Conservation (phyloP, 2,797 vertebrate genomes). For the Hozukius guyotensis region DNA sequence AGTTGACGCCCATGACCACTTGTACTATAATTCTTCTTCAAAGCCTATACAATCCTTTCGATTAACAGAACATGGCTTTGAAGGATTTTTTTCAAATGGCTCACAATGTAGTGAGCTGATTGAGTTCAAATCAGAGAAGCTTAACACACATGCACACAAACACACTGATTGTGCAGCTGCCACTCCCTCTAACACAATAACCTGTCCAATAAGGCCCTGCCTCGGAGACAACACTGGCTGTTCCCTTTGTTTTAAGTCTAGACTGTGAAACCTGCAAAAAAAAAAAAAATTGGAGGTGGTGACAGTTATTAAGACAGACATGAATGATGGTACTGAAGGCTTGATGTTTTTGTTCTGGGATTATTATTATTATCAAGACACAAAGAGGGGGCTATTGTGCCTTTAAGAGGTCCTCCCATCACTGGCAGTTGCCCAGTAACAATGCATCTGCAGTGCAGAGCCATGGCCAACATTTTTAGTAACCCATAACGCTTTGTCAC, state of each 20-base stretch:
- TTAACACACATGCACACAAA: not conserved
- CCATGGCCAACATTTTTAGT: conserved; percentile 51
- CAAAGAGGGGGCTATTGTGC: conserved; percentile 30
- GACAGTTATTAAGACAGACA: not conserved
- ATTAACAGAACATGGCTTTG: conserved; percentile 24
- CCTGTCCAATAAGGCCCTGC: conserved; percentile 26
- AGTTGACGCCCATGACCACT: conserved; percentile 18
- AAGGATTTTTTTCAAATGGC: conserved; percentile 11
- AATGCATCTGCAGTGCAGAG: conserved; percentile 81
- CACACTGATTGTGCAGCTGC: conserved; percentile 24
- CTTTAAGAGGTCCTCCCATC: conserved; percentile 75
- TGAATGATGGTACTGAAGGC: not conserved
- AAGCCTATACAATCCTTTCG: conserved; percentile 10
- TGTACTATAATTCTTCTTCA: conserved; percentile 1
- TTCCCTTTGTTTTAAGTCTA: conserved; percentile 24
- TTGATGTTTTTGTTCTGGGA: conserved; percentile 2
- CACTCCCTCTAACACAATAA: conserved; percentile 61
- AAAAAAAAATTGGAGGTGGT: not conserved
- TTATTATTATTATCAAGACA: not conserved
- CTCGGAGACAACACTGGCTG: conserved; percentile 1
- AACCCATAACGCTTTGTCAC: conserved; percentile 9
- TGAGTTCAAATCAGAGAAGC: conserved; percentile 19
- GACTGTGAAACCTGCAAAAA: not conserved
- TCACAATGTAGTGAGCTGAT: not conserved
- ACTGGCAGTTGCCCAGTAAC: conserved; percentile 67